A percentile compares a stretch with the other conserved stretches of the same genome.
These are phyloP conservation scores for Pemphredon lugubris DNA, from an alignment of 2,888 invertebrate genomes.

Conservation along the genomic window DNA sequence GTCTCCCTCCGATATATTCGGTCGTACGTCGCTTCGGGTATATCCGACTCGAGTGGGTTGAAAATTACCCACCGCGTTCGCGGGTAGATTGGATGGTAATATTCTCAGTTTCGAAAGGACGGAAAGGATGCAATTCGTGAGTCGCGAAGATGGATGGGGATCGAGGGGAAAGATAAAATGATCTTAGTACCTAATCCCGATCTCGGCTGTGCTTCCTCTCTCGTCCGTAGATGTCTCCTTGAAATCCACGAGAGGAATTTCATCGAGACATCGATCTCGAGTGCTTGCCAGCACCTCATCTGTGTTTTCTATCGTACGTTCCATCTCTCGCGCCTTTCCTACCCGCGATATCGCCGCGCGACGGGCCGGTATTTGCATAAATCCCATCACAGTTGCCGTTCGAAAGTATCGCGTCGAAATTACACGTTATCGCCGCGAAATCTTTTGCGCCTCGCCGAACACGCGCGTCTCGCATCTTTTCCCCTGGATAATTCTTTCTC, in stretches of 20 bases:
- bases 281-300: not conserved
- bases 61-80: too few relatives aligned
- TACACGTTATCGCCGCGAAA: too few relatives aligned
- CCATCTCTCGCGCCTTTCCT: not conserved
- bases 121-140: too few relatives aligned
- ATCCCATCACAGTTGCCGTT: constrained; percentile 2
- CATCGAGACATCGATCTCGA: not conserved
- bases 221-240: too few relatives aligned
- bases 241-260: not conserved
- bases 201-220: constrained; percentile 44
- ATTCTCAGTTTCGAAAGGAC: too few relatives aligned
- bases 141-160: constrained; percentile 40
- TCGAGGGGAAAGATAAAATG: constrained; percentile 48
- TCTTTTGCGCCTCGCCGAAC: too few relatives aligned
- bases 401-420: not conserved
- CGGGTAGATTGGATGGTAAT: too few relatives aligned
- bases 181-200: constrained; percentile 65
- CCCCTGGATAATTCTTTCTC: too few relatives aligned
- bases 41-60: too few relatives aligned
- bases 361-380: not conserved
- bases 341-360: not conserved
- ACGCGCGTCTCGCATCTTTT: too few relatives aligned
- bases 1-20: constrained; percentile 65
- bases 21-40: too few relatives aligned
- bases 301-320: constrained; percentile 8